Conservation (phyloP, 1,140 invertebrate genomes). For the Sinella curviseta region DNA sequence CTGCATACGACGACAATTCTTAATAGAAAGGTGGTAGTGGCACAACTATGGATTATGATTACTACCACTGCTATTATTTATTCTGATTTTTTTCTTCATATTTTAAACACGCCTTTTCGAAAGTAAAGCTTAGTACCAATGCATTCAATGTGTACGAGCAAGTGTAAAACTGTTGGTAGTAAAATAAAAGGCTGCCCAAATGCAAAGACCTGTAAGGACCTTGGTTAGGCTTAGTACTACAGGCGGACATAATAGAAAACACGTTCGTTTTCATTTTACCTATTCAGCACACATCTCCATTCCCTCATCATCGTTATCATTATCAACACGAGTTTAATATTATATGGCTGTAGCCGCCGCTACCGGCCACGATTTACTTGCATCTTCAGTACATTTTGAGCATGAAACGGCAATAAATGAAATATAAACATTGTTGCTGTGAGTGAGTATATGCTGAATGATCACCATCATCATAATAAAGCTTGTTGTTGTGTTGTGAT, state of each 20-base stretch:
- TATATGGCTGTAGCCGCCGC: not conserved
- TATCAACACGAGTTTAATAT: too few relatives aligned
- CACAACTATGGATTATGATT: not conserved
- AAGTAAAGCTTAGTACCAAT: not conserved
- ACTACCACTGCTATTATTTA: not conserved
- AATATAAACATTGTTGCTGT: too few relatives aligned
- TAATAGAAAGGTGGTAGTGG: not conserved
- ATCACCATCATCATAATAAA: not conserved
- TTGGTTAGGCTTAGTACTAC: too few relatives aligned
- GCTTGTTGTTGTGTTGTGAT: not conserved
- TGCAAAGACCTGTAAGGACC: too few relatives aligned
- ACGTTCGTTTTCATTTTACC: not conserved
- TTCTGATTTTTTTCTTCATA: not conserved
- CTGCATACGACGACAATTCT: too few relatives aligned
- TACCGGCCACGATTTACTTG: not conserved
- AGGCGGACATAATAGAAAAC: not conserved
- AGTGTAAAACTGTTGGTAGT: not conserved
- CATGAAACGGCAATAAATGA: not conserved
- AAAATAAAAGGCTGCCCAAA: not conserved
- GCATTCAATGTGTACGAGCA: too few relatives aligned
- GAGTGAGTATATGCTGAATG: not conserved
- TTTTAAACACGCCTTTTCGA: not conserved
- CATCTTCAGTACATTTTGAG: not conserved
- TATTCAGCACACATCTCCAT: too few relatives aligned
- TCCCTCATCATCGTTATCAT: too few relatives aligned